These are phyloP conservation scores for Orycteropus afer DNA, from an alignment of 2,113 vertebrate genomes.

Conservation along the genomic window DNA sequence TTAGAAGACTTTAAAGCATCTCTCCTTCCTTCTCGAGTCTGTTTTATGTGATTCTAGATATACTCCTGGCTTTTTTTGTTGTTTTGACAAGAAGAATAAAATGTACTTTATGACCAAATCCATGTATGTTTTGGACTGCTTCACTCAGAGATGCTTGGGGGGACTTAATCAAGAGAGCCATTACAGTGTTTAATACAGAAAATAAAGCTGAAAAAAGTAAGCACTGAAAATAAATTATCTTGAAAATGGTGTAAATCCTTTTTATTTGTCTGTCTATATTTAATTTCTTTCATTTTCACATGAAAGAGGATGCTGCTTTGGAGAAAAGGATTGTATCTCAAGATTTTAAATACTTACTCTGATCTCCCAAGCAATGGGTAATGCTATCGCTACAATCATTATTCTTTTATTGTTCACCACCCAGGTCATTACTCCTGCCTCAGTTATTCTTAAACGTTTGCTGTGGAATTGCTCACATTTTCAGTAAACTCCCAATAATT, in stretches of 20 bases:
- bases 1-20: constrained; percentile 56
- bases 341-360: constrained; percentile 18
- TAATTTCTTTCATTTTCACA: constrained; percentile 76
- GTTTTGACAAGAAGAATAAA: constrained; percentile 80
- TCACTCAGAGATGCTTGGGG: constrained; percentile 61
- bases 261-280: constrained; percentile 76
- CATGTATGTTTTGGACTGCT: constrained; percentile 65
- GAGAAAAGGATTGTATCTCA: constrained; percentile 38
- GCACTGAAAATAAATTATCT: constrained; percentile 74
- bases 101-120: constrained; percentile 70
- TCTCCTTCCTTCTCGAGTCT: constrained; percentile 24
- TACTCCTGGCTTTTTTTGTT: constrained; percentile 42
- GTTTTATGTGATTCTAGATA: constrained; percentile 73
- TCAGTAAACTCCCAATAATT: constrained; percentile 45
- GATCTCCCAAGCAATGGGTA: not conserved
- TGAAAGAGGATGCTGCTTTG: constrained; percentile 53
- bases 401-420: not conserved
- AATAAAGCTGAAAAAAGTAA: constrained; percentile 70
- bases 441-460: not conserved
- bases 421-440: not conserved
- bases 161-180: constrained; percentile 69
- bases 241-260: constrained; percentile 71
- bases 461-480: not conserved
- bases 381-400: not conserved
- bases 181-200: constrained; percentile 69